Base-by-base conservation (phyloP, 2,797 vertebrate species). In the Alca torda region DNA sequence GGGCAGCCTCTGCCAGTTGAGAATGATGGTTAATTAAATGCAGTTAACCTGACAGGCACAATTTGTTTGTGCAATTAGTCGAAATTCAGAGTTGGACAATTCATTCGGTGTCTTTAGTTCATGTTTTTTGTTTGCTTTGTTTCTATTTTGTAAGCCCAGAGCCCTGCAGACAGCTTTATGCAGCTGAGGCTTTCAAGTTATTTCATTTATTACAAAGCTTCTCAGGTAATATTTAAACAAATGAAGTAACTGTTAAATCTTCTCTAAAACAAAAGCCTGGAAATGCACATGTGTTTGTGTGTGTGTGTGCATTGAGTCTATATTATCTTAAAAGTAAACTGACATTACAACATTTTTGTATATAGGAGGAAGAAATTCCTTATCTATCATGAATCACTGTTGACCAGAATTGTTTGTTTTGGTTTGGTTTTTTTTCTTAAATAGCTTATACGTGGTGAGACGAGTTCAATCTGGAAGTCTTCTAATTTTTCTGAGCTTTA, bases 1-100 rank as follows among this genome's bases (percentile, higher is more conserved):
- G 80, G 57, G 77, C 73, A 95, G 78, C 95, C 74, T 82, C 84
- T 97, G 95, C 72, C 87, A 90, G 64, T 60, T 80, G 83, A 54
- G 37, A 65, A 37, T 84, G 60, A 39, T 83, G 88, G 54, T 94
- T 97, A 92, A 83, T 94, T 60, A 67, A 60, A 87, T 80, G 84
- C 87, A 92, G 84, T 93, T 91, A 69, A 59, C 63, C 41, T n/a
- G 26, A 59, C 12, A 30, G 91, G 84, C 91, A 95, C 63, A 45
- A 76, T 67, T 88, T 70, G 60, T 84, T 95, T 93, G 85, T 84
- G 78, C 84, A 59, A 35, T 91, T 95, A 72, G 57, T 76, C 63
- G n/a, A 72, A 46, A 61, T 76, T 72, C 45, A 80, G 50, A 91
- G 82, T 84, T 89, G 51, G 84, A 90, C 23, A 53, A 74, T 86